A percentile compares a stretch with the other conserved stretches of the same genome.
phyloP scores from a whole-genome alignment of 1,140 invertebrate species.

The Heliconius eleuchia region DNA sequence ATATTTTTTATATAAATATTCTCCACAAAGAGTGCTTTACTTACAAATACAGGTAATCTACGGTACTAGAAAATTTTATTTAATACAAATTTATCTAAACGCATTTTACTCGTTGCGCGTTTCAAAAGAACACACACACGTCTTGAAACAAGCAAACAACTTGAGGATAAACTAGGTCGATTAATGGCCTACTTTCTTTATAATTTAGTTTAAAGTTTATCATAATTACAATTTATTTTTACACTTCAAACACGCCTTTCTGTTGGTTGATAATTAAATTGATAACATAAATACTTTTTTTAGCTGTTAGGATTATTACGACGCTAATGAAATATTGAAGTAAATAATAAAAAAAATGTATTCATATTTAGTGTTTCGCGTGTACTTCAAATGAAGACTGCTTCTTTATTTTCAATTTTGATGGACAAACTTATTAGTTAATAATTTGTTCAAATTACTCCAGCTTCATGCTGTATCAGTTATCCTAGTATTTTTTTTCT shows the following conservation, averaged over 20 bases:
- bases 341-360: background rate
- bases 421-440: no score
- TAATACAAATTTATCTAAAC: slow-evolving; percentile 22
- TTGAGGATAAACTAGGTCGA: slow-evolving; percentile 55
- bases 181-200: slow-evolving; percentile 56
- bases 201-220: slow-evolving; percentile 47
- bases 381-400: no score
- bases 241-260: slow-evolving; percentile 32
- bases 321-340: background rate
- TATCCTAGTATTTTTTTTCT: no score
- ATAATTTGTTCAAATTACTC: no score
- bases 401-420: no score
- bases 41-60: no score
- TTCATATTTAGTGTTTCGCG: background rate
- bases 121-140: slow-evolving; percentile 45
- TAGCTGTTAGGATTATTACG: no score
- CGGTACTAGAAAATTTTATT: no score
- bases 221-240: slow-evolving; percentile 31
- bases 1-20: no score
- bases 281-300: background rate
- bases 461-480: no score
- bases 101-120: slow-evolving; percentile 19
- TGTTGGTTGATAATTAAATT: background rate
- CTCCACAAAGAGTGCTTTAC: no score
- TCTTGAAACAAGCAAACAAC: slow-evolving; percentile 51